phyloP scores from a whole-genome alignment of 2,797 vertebrate species.

The Argyrosomus regius region DNA sequence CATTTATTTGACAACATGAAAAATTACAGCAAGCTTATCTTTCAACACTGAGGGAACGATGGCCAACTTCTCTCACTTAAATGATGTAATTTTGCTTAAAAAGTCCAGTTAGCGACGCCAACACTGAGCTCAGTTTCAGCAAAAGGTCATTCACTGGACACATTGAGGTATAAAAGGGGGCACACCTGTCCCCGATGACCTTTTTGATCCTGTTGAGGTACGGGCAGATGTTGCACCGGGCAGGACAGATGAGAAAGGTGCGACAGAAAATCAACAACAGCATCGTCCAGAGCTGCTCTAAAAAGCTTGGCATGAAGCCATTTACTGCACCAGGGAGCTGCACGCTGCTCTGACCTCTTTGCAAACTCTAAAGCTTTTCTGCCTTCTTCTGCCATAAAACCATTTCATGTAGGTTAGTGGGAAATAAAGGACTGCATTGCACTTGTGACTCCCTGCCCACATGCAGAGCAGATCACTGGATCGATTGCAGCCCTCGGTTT shows the following conservation, averaged over 20 bases:
- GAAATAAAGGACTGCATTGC: conserved; percentile 68
- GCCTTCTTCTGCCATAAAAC: conserved; percentile 63
- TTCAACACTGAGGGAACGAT: background rate
- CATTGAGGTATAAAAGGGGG: conserved; percentile 29
- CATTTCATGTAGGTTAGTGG: conserved; percentile 66
- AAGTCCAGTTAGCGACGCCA: conserved; percentile 21
- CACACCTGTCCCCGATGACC: conserved; percentile 51
- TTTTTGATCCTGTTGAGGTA: conserved; percentile 44
- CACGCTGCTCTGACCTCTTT: conserved; percentile 65
- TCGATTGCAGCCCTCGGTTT: conserved; percentile 67
- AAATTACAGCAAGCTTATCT: background rate
- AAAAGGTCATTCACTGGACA: conserved; percentile 51
- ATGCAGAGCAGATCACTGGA: conserved; percentile 63
- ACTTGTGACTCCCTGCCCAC: conserved; percentile 65
- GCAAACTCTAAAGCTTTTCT: conserved; percentile 57
- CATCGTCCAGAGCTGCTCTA: conserved; percentile 47
- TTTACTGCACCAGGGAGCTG: conserved; percentile 69
- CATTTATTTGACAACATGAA: background rate
- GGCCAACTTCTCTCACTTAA: conserved; percentile 3
- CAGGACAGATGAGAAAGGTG: conserved; percentile 61
- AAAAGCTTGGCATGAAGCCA: conserved; percentile 55
- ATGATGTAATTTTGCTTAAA: conserved; percentile 18
- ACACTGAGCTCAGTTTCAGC: conserved; percentile 18
- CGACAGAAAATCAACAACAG: conserved; percentile 69
- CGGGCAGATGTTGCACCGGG: conserved; percentile 62